These are phyloP conservation scores for Platynereis dumerilii DNA, from an alignment of 2,888 invertebrate genomes.

Conservation along the genomic window DNA sequence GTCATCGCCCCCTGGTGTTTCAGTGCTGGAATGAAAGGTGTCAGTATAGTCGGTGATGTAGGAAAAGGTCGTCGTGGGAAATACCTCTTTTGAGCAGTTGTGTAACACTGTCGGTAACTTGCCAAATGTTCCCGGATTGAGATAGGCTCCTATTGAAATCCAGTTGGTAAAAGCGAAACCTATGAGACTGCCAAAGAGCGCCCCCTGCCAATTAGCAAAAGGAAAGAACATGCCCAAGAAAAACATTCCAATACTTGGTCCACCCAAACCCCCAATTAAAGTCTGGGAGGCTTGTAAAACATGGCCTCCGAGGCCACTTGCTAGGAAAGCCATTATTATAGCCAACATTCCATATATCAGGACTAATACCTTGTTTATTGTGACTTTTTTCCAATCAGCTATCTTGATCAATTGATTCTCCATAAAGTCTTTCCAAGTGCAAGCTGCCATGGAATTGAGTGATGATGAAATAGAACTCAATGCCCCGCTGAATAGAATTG, in stretches of 20 bases:
- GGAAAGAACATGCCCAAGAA: conserved; percentile 23
- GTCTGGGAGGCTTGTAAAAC: conserved; percentile 29
- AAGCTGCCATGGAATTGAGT: conserved; percentile 23
- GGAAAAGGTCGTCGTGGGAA: no score
- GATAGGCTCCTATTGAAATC: conserved; percentile 27
- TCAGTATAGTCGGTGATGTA: no score
- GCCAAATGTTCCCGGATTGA: not conserved
- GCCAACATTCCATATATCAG: conserved; percentile 23
- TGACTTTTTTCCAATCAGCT: not conserved
- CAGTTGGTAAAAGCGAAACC: conserved; percentile 26
- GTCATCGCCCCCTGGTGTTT: no score
- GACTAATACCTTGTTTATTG: not conserved
- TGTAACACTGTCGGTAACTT: no score
- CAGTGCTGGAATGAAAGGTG: no score
- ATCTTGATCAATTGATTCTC: conserved; percentile 16
- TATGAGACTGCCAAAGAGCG: conserved; percentile 25
- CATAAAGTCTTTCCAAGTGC: conserved; percentile 28
- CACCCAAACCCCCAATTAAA: conserved; percentile 23
- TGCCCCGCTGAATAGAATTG: conserved; percentile 43
- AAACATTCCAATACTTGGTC: conserved; percentile 18
- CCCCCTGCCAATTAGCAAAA: conserved; percentile 26
- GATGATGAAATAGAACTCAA: conserved; percentile 29
- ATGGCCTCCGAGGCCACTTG: conserved; percentile 22
- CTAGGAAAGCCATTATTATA: conserved; percentile 27
- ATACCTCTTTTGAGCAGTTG: no score